Evolutionary conservation across 2,113 vertebrate genomes (phyloP), one percentile per base, ranked within the genome.

Genomic region (Lichenostomus cassidix): DNA sequence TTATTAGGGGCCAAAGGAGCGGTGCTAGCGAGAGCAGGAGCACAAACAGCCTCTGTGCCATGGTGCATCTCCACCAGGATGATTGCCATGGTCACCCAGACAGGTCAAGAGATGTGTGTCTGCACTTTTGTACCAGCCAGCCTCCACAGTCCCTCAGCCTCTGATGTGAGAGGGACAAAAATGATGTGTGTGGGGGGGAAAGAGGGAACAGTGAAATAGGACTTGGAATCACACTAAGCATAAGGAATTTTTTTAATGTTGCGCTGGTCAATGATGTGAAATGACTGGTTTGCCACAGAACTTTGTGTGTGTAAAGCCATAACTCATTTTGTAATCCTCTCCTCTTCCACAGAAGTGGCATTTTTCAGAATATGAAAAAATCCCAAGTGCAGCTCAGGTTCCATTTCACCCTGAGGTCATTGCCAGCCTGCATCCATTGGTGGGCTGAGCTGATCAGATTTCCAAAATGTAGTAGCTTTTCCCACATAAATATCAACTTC

Each of bases 161-260:
- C 65, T 53, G 68, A 39, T 49, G 24, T 53, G 46, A 64, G 37
- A 68, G 56, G 24, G n/a, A 28, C 28, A 35, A 41, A 83, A 83
- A 63, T 44, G 0, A 67, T 41, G 20, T 8, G 9, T 7, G 8
- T 6, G 3, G 5, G 1, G 3, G 1, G 28, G 62, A 52, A 28
- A 56, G 9, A 5, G 8, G 16, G 5, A 53, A 20, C 7, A 35
- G 16, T 28, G 44, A 73, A 87, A n/a, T 4, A 29, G 17, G 25
- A 3, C 33, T 29, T 90, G 68, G 49, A 50, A 52, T 18, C 17
- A 53, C 35, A 35, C 4, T n/a, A 35, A 28, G 5, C 12, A 58
- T n/a, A 20, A 80, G 24, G 16, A 22, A 5, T 6, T 79, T 81
- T 67, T 83, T 68, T 25, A 35, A 53, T 39, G 11, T 11, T 16